Conservation (phyloP, 2,113 vertebrate genomes). For the Heptranchias perlo region DNA sequence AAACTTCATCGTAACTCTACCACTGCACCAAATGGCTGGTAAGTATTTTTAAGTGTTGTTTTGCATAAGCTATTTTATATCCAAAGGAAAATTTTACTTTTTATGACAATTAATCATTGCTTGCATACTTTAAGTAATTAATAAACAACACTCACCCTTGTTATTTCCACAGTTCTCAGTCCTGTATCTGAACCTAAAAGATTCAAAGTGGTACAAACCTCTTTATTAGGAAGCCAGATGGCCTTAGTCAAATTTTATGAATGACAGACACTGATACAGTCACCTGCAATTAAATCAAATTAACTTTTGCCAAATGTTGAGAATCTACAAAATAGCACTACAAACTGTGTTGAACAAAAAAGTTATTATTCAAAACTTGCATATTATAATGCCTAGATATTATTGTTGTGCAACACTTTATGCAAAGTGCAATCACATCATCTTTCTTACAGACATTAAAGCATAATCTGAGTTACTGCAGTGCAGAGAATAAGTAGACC, state of each 20-base stretch:
- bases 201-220: not conserved
- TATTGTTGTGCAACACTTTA: not conserved
- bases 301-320: not conserved
- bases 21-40: too few relatives aligned
- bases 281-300: not conserved
- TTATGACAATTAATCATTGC: not conserved
- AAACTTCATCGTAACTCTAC: too few relatives aligned
- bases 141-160: conserved; percentile 63
- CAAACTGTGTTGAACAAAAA: not conserved
- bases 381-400: not conserved
- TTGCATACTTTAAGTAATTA: not conserved
- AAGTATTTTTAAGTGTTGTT: too few relatives aligned
- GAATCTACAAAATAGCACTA: not conserved
- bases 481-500: not conserved
- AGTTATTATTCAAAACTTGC: not conserved
- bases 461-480: not conserved
- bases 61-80: not conserved
- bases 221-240: not conserved
- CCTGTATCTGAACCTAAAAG: conserved; percentile 56
- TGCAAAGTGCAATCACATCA: not conserved
- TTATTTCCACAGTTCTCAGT: conserved; percentile 78
- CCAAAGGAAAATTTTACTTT: not conserved
- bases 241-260: not conserved
- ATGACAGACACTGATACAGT: not conserved
- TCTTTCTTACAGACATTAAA: not conserved